Base-by-base conservation (phyloP, 2,113 vertebrate genomes). In the Phrynocephalus versicolor region DNA sequence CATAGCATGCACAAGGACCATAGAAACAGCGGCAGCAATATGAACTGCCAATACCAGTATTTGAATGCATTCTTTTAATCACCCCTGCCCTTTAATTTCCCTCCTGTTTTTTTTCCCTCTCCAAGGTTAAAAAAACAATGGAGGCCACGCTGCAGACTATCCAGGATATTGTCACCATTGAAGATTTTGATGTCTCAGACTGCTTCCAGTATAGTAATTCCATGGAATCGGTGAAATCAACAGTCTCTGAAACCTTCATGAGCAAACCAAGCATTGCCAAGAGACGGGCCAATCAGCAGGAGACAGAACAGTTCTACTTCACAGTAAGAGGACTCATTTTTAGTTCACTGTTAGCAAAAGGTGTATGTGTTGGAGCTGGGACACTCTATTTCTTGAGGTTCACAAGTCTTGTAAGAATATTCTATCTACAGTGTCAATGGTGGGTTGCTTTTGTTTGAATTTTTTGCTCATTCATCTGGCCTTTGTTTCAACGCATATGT, bases 121-220 rank as follows among this genome's bases (percentile, higher is more conserved):
- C 0, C 33, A 93, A 99, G 99, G 99, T 99, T 18, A 99, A 99
- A 95, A 99, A 99, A 92, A 99, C 99, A 0, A 99, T 99, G 99
- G 99, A 99, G 82, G 99, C 99, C 55, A 99, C 99, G 0, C 95
- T 99, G 57, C 98, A 99, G 95, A 99, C 98, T 37, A 99, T 99
- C 91, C 98, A 99, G 92, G 99, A 99, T 91, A 99, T 99, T 88
- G 99, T 99, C 92, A 99, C 97, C 0, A 97, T 99, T 2, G 99
- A 99, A 93, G 99, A 99, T 96, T 99, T 97, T 1, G 99, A 99
- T 35, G 98, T 99, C 45, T 98, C 98, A 0, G 99, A 99, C 94
- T 99, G 98, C 94, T 99, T 99, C 94, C 98, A 99, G 92, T 99
- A 99, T 95, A 99, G 98, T 95, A 99, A 99, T 95, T 99, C 98